These are phyloP conservation scores for Drosophila tristis DNA, from an alignment of 1,140 invertebrate genomes.

Conservation along the genomic window DNA sequence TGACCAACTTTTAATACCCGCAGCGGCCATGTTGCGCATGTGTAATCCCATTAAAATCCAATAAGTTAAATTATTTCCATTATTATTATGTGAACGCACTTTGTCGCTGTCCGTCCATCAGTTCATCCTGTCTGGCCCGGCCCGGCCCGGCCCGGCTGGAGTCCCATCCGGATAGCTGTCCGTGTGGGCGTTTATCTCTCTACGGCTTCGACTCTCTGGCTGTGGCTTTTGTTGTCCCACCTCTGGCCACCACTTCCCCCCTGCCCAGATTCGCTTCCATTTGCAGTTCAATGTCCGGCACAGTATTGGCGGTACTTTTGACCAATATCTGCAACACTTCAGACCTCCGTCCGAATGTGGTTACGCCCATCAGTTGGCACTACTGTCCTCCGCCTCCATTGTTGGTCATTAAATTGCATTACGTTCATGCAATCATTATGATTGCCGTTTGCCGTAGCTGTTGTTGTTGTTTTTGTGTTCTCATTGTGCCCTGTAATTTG, in stretches of 20 bases:
- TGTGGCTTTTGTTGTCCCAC: constrained; percentile 59
- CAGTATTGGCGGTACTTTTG: constrained; percentile 60
- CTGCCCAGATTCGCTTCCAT: neutral
- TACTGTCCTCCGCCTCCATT: constrained; percentile 7
- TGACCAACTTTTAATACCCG: constrained; percentile 78
- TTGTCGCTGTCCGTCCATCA: constrained; percentile 59
- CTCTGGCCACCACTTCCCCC: constrained; percentile 12
- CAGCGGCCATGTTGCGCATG: constrained; percentile 73
- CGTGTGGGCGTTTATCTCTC: constrained; percentile 67
- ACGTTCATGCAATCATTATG: constrained; percentile 70
- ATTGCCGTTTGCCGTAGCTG: constrained; percentile 41
- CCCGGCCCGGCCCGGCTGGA: too few species aligned
- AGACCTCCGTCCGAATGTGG: constrained; percentile 54
- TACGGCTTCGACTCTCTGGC: neutral
- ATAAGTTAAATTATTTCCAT: constrained; percentile 84
- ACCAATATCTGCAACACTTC: constrained; percentile 80
- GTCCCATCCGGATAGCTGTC: constrained; percentile 48
- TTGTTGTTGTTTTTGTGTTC: constrained; percentile 27
- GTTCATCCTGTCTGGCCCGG: constrained; percentile 28
- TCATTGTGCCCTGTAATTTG: constrained; percentile 47
- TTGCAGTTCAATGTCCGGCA: constrained; percentile 8
- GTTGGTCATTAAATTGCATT: constrained; percentile 78
- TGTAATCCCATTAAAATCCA: constrained; percentile 84
- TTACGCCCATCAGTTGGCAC: constrained; percentile 38
- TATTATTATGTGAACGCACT: constrained; percentile 80